Base-by-base conservation (phyloP, 2,888 invertebrate genomes). In the Tricholauxania praeusta region DNA sequence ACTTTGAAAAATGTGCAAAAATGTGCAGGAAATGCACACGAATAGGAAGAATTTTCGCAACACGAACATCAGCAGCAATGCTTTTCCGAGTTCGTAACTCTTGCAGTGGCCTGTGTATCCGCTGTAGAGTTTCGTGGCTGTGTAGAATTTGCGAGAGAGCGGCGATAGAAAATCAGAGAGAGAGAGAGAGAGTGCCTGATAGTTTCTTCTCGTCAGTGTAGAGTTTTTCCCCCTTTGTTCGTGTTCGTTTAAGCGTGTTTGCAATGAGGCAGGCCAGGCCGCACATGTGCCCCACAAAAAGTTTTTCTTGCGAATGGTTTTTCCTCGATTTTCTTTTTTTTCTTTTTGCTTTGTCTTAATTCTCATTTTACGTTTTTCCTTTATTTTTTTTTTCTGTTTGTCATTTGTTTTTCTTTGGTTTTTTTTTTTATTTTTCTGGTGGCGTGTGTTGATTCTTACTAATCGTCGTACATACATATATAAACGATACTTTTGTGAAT, bases 221-320 rank as follows among this genome's bases (percentile, higher is more conserved):
- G 17, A 53, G 53, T 53, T 53, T 53, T 53, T 53, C 53, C 53
- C 52, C 53, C 14, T 17, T 53, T 53, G 28, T 15, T 19, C 53
- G 53, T 39, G 28, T 17, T 55, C 14, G 63, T 65, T 60, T 75
- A 71, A 73, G 71, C 64, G 63, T 60, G 71, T 75, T 73, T 73
- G 39, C 47, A 67, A 71, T 73, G 72, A 68, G 75, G 75, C 72
- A 72, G 74, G 72, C 74, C 72, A 67, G 67, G 65, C 66, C 52
- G 71, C 71, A 74, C 62, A 64, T 72, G 71, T 72, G 68, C 7
- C 63, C 59, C 59, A 68, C 59, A 68, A 52, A 63, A 63, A 72
- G 55, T 59, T 65, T 53, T 28, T 51, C 64, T 48, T 68, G 28
- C 57, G 17, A 19, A 55, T 49, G 53, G 39, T 57, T 68, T 57